A percentile compares a stretch with the other conserved stretches of the same genome.
Conservation (phyloP, 2,797 vertebrate genomes). For the Numenius phaeopus region DNA sequence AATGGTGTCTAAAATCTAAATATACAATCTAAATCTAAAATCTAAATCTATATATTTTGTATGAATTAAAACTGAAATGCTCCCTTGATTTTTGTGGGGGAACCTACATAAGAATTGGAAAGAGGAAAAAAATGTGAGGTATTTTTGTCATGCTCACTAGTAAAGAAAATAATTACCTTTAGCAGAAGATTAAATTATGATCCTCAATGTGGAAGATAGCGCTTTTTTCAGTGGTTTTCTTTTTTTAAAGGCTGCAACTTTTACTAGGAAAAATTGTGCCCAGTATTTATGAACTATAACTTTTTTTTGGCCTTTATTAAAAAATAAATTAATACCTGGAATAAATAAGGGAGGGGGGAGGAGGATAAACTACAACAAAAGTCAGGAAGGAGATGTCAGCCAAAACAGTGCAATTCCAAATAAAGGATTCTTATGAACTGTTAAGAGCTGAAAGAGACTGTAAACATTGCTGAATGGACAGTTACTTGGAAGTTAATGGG, state of each 20-base stretch:
- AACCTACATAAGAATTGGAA: not conserved
- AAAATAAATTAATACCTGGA: not conserved
- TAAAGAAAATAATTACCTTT: not conserved
- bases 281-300: not conserved
- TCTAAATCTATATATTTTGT: not conserved
- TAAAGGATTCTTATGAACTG: not conserved
- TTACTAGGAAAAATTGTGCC: not conserved
- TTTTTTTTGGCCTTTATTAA: not conserved
- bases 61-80: not conserved
- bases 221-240: not conserved
- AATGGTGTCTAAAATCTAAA: not conserved
- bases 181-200: not conserved
- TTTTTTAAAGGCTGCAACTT: not conserved
- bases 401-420: not conserved
- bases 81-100: not conserved
- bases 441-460: not conserved
- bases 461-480: not conserved
- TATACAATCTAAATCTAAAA: not conserved
- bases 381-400: not conserved
- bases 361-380: not conserved
- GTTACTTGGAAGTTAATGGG: not conserved
- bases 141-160: not conserved
- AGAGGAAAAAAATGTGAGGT: not conserved
- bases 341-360: rapidly evolving
- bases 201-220: not conserved